Evolutionary conservation across 1,140 invertebrate genomes (phyloP), one percentile per base, ranked within the genome.

Genomic region (Chrysoperla carnea): DNA sequence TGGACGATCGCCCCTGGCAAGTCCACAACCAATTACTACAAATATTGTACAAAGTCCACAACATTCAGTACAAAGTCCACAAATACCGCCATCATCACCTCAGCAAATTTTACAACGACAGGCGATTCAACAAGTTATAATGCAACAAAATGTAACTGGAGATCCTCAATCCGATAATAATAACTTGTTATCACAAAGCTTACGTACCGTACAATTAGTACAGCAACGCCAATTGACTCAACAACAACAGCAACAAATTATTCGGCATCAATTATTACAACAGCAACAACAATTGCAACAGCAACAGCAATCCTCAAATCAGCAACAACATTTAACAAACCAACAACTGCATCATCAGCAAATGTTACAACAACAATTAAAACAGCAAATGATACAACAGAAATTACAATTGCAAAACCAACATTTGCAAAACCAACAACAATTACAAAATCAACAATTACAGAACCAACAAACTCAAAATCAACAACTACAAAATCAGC

Each of bases 261-360:
- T 43, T n/a, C 40, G 40, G 12, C 37, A 29, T 4, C 36, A 37
- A 37, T 17, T 13, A 29, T 15, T 49, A 41, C 47, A 48, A 12
- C 39, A 37, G 4, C 45, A 47, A 33, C 58, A 62, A 29, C 62
- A 66, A 43, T 53, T 59, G 6, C 36, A 36, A 13, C 46, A 47
- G 37, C 46, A 52, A 28, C 58, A 61, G 41, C 50, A 53, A 39
- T 48, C 52, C 29, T 47, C 50, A 36, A 50, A 54, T 39, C 58
- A 56, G 33, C 56, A 59, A 9, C 59, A 64, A 9, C 55, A 62
- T n/a, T 50, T 56, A 46, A 59, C 63, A 28, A 64, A 70, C 36
- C 71, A 68, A 35, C 70, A 68, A 27, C 71, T 67, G 33, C 56
- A 63, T 35, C 63, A 63, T n/a, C 68, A 67, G 1, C 70, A 70